Evolutionary conservation across 2,113 vertebrate genomes (phyloP), one percentile per base, ranked within the genome.

Genomic region (Clarias magur): DNA sequence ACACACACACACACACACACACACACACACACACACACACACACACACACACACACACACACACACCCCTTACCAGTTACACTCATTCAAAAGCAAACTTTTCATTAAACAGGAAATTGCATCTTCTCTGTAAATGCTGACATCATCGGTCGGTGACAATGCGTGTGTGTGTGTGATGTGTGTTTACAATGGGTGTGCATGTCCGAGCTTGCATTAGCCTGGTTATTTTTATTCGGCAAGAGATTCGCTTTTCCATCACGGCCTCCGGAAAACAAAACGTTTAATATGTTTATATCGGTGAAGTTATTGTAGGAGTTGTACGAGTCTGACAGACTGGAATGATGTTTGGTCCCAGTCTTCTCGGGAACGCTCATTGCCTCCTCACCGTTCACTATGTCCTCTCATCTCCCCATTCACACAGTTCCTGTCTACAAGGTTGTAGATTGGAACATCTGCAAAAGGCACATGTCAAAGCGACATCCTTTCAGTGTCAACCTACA

Each of bases 11-110:
- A 60, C 38, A 79, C 60, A 68, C 73, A 38, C 53, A 60, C 65
- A 82, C 56, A 21, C 95, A 90, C 96, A 88, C 94, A 82, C 80
- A 60, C 38, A 76, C 65, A 75, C 76, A 53, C 57, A 65, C 68
- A 84, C 70, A 70, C 67, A 70, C 16, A 34, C 12, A 30, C 30
- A 34, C 27, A 70, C 2, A 70, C 27, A 17, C 27, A 16, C 12
- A 57, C 56, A 15, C 15, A 13, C 48, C 48, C 6, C 30, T 21
- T 21, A 21, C 8, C 75, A 48, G 11, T 67, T 65, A 25, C 62
- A 23, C 21, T 30, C 54, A 63, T 56, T 27, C 13, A 65, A 16
- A 67, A 53, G 38, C 9, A 7, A 42, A 63, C 60, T 82, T 48
- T 82, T 82, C 34, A 17, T 82, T 67, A 48, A 83, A 83, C 13